Evolutionary conservation across 2,888 invertebrate species (phyloP), one percentile per base, ranked within the genome.

Genomic region (Biston stratarius): DNA sequence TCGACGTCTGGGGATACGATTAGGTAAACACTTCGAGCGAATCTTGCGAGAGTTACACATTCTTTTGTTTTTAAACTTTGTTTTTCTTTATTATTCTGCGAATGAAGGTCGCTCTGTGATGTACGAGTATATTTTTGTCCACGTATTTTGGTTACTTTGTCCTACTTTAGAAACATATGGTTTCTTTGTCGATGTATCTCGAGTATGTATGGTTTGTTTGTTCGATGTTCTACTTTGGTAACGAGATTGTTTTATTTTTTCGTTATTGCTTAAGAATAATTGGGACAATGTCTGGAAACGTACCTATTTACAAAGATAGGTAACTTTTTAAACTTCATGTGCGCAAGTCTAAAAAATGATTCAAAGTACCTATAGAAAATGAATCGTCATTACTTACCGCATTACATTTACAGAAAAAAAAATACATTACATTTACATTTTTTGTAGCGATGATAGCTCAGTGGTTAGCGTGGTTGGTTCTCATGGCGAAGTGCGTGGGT

Each of bases 51-150:
- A 47, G 15, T 64, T 52, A 48, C 57, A 47, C 52, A 61, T 61
- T 67, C 57, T 47, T 67, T 61, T 61, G 64, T 49, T 56, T 64
- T 42, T 12, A 45, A 60, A 48, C 33, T 49, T 49, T 59, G 60
- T 40, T 64, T 33, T 47, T 15, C 9, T 48, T 38, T 14, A 14
- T 45, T 14, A 14, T 45, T 14, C 12, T 10, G 11, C 42, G 5
- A 42, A 6, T 42, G 12, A 6, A 45, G 45, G 14, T 24, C 14
- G 47, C 15, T 10, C 47, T 45, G 45, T 45, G 7, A 45, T 14
- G 11, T 6, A 44, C 0, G 7, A 12, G 14, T 45, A 45, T 53
- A 53, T 40, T 53, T 15, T 15, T 15, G 38, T 53, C 14, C 14
- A 38, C 40, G 38, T 40, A 15, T 15, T 15, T 53, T 15, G 38